These are phyloP conservation scores for Melospiza georgiana DNA, from an alignment of 2,113 vertebrate genomes.

Conservation along the genomic window DNA sequence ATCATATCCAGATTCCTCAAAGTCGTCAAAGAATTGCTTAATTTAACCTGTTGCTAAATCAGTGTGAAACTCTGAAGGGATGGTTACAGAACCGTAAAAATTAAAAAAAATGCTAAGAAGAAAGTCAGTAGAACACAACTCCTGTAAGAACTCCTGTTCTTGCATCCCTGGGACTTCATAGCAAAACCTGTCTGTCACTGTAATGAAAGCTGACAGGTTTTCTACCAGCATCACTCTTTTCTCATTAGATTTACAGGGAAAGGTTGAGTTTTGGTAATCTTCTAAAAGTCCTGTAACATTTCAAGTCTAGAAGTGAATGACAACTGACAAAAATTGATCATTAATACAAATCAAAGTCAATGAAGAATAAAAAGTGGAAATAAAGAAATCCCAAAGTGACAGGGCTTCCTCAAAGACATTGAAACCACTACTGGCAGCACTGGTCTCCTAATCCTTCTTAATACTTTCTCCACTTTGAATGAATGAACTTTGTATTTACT, in stretches of 20 bases:
- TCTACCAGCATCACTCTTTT: not conserved
- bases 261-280: not conserved
- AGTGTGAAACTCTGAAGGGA: not conserved
- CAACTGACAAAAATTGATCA: not conserved
- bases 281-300: not conserved
- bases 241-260: not conserved
- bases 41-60: not conserved
- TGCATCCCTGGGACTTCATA: not conserved
- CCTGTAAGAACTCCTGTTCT: not conserved
- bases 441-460: not conserved
- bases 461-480: not conserved
- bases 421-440: not conserved
- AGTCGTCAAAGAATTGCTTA: not conserved
- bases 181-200: accelerated
- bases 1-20: not conserved
- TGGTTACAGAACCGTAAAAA: not conserved
- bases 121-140: not conserved
- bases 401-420: not conserved
- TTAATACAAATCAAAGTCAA: not conserved
- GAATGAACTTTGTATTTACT: not conserved
- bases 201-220: not conserved
- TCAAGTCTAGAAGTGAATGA: not conserved
- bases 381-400: not conserved
- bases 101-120: not conserved
- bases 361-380: not conserved